Evolutionary conservation across 2,797 vertebrate species (phyloP), one percentile per base, ranked within the genome.

Genomic region (Myotis pilosus): DNA sequence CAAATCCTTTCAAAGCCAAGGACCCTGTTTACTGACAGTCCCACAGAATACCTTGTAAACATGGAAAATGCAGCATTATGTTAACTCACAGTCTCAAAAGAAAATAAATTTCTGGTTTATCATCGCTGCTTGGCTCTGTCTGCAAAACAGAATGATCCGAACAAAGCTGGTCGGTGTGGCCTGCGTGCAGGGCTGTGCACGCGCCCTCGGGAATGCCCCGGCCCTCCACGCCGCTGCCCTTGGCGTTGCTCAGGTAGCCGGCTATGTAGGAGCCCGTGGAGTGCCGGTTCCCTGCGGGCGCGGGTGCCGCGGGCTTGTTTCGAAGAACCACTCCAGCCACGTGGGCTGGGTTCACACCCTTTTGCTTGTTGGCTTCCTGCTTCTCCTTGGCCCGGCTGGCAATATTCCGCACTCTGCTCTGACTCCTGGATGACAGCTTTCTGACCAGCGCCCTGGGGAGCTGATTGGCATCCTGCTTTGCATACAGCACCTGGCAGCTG

Each of bases 21-120:
- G 38, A 36, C 16, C 49, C 22, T 8, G 38, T 28, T 89, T 84
- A 91, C 95, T 12, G 97, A 97, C 95, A 96, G 38, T 94, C 97
- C 97, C 92, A 92, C n/a, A 75, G 97, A 97, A 96, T 23, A 96
- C 96, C 78, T 93, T 97, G 98, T 98, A 98, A 97, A 97, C 97
- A 97, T 91, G 89, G 96, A 96, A 97, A 96, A 95, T 49, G 81
- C 78, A 87, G 84, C 92, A 96, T 84, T 94, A 30, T 66, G 94
- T 76, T 76, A 87, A 96, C 91, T 98, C 99, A 99, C 94, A 99
- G 98, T 98, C 99, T 98, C 78, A 99, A 98, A 95, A 99, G 98
- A 97, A 99, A 99, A 98, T 99, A 99, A 41, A 99, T 98, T 97
- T 99, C 99, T 13, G 99, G 99, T 96, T 99, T 99, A 57, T 99